A percentile compares a stretch with the other conserved stretches of the same genome.
phyloP scores from a whole-genome alignment of 2,888 invertebrate species.

The Eupithecia subfuscata region DNA sequence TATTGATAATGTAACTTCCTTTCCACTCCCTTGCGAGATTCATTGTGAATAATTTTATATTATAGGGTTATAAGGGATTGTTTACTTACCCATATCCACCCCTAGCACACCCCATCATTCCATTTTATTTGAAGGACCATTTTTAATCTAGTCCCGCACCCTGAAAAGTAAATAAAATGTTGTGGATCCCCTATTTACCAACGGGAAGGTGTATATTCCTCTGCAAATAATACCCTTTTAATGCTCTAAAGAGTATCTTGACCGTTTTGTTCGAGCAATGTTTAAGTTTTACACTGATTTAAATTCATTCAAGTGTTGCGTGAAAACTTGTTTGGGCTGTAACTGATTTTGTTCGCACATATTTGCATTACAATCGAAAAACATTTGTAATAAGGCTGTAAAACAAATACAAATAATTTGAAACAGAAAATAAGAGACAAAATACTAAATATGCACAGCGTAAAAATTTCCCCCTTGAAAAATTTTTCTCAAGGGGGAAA shows the following conservation, averaged over 20 bases:
- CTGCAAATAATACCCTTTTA: conserved; percentile 24
- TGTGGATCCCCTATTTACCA: conserved; percentile 13
- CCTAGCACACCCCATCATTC: background rate
- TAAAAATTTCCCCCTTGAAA: too few relatives aligned
- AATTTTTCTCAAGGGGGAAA: too few relatives aligned
- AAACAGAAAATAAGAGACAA: background rate
- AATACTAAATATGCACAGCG: background rate
- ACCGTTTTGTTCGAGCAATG: conserved; percentile 24
- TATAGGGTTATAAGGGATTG: background rate
- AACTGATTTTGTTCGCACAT: background rate
- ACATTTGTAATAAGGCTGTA: background rate
- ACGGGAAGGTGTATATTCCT: conserved; percentile 26
- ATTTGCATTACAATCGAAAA: background rate
- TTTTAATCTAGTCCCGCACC: conserved; percentile 10
- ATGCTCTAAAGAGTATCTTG: conserved; percentile 1
- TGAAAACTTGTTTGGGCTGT: background rate
- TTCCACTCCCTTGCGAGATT: background rate
- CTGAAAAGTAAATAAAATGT: conserved; percentile 22
- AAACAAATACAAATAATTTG: background rate
- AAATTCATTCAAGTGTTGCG: conserved; percentile 9
- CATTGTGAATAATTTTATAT: background rate
- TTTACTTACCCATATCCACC: background rate
- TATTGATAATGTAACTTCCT: conserved; percentile 4
- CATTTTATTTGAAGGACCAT: conserved; percentile 13
- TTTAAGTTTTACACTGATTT: conserved; percentile 10